phyloP scores from a whole-genome alignment of 2,888 invertebrate genomes.

The Melangyna quadrimaculata region DNA sequence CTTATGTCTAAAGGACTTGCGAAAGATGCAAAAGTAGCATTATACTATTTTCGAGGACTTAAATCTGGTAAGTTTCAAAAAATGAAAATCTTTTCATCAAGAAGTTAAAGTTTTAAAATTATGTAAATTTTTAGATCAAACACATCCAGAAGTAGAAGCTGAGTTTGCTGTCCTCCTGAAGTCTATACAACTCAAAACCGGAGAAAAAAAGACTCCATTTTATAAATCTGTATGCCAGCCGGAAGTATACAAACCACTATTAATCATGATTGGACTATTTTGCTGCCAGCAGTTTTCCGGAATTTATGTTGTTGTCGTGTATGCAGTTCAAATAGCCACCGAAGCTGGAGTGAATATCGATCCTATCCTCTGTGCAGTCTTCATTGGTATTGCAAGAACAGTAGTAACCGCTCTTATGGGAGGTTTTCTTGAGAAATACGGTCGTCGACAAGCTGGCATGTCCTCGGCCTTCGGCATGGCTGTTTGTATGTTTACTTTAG shows the following conservation, averaged over 20 bases:
- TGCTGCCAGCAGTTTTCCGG: slow-evolving; percentile 87
- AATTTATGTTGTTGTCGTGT: slow-evolving; percentile 87
- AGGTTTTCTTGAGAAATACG: slow-evolving; percentile 84
- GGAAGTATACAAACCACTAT: slow-evolving; percentile 80
- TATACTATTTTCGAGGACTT: slow-evolving; percentile 84
- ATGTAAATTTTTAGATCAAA: slow-evolving; percentile 72
- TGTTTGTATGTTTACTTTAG: slow-evolving; percentile 83
- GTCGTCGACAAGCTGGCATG: slow-evolving; percentile 85
- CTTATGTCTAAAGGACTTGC: slow-evolving; percentile 84
- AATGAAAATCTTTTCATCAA: background rate
- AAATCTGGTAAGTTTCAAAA: slow-evolving; percentile 47
- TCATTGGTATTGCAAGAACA: slow-evolving; percentile 85
- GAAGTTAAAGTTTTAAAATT: background rate
- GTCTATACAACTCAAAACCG: slow-evolving; percentile 74
- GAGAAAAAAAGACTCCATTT: slow-evolving; percentile 75
- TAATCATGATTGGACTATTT: slow-evolving; percentile 84
- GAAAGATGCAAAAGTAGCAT: slow-evolving; percentile 83
- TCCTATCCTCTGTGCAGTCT: slow-evolving; percentile 85
- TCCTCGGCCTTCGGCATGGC: slow-evolving; percentile 85
- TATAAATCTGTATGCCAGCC: slow-evolving; percentile 75
- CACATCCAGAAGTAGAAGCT: slow-evolving; percentile 76
- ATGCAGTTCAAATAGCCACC: slow-evolving; percentile 86
- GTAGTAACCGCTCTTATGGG: slow-evolving; percentile 85
- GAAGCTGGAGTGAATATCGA: slow-evolving; percentile 84
- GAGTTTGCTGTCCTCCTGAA: slow-evolving; percentile 77